A percentile compares a stretch with the other conserved stretches of the same genome.
phyloP scores from a whole-genome alignment of 2,113 vertebrate species.

The Craseonycteris thonglongyai region DNA sequence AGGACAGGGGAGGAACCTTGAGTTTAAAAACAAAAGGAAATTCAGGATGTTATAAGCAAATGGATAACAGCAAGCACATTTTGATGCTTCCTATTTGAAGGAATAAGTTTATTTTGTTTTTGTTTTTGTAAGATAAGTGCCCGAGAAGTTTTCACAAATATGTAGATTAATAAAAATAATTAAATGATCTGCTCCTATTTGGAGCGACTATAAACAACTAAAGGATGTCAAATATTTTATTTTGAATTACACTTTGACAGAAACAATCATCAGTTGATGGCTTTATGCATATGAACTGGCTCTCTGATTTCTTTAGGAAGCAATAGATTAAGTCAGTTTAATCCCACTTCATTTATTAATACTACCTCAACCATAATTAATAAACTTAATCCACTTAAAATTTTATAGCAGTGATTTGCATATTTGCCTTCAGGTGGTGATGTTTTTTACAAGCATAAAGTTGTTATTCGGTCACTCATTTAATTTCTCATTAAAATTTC shows the following conservation, averaged over 20 bases:
- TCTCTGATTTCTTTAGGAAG: not conserved
- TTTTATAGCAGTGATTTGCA: not conserved
- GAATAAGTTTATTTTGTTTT: not conserved
- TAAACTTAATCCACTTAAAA: not conserved
- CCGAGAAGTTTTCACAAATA: not conserved
- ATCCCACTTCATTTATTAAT: not conserved
- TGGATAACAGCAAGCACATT: not conserved
- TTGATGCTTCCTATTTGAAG: not conserved
- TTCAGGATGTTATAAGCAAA: not conserved
- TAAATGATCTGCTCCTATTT: not conserved
- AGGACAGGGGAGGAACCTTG: not conserved
- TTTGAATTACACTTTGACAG: not conserved
- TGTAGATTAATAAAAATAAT: not conserved
- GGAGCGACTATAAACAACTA: not conserved
- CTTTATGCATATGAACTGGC: not conserved
- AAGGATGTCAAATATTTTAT: not conserved
- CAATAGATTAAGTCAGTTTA: not conserved
- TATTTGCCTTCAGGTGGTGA: not conserved
- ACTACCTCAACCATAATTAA: not conserved
- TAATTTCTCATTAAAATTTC: conserved; percentile 18
- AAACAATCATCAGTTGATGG: not conserved
- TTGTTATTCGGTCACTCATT: not conserved
- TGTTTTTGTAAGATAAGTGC: not conserved
- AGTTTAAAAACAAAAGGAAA: not conserved
- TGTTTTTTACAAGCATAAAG: not conserved